Conservation (phyloP, 1,140 invertebrate genomes). For the Telenomus remus region DNA sequence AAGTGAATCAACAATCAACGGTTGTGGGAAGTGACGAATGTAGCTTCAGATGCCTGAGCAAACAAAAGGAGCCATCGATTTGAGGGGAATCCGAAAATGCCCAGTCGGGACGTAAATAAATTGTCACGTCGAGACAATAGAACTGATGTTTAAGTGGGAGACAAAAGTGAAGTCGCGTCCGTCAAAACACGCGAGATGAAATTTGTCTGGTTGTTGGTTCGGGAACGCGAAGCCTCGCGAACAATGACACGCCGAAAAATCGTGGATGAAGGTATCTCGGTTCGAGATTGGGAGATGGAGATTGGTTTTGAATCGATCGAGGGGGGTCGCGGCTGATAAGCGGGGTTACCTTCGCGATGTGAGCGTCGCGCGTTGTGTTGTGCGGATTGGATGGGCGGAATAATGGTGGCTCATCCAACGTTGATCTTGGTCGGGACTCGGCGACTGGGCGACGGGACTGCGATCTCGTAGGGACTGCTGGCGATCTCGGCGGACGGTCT, state of each 20-base stretch:
- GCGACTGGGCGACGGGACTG: conserved; percentile 29
- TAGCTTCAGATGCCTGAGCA: neutral
- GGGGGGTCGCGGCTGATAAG: neutral
- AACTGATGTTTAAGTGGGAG: neutral
- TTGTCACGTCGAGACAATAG: conserved; percentile 4
- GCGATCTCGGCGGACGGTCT: conserved; percentile 8
- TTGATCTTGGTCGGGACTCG: conserved; percentile 4
- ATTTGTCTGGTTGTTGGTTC: conserved; percentile 3
- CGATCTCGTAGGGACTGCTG: conserved; percentile 12
- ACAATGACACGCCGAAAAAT: conserved; percentile 1
- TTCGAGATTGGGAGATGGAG: neutral
- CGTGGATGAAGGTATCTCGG: neutral
- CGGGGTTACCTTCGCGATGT: conserved; percentile 31
- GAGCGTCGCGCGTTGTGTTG: conserved; percentile 21
- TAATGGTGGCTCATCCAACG: conserved; percentile 48
- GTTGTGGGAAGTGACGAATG: neutral
- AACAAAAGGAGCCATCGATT: conserved; percentile 9
- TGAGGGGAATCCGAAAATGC: neutral
- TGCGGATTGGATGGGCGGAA: conserved; percentile 35
- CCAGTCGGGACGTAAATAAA: conserved; percentile 21
- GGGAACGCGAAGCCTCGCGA: neutral
- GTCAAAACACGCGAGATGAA: conserved; percentile 6
- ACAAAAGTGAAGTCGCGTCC: neutral
- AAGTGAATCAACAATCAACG: neutral
- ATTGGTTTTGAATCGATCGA: neutral